Conservation (phyloP, 1,140 invertebrate species). For the Bombus balteatus region DNA sequence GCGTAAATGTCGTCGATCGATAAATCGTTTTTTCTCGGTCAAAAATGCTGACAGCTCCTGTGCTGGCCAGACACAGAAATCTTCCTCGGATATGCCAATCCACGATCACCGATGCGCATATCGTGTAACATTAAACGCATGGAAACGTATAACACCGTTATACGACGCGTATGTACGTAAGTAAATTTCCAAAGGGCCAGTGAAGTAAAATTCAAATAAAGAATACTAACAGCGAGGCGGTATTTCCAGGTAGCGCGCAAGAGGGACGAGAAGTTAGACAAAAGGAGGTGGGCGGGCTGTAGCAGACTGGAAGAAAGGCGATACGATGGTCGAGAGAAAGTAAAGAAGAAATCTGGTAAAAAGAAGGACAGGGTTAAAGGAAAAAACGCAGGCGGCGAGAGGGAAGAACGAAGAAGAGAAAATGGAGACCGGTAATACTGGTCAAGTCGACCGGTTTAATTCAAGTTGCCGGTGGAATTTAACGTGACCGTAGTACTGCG, state of each 20-base stretch:
- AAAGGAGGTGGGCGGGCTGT: background rate
- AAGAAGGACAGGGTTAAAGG: background rate
- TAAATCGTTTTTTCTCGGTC: background rate
- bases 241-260: background rate
- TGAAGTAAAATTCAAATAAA: constrained; percentile 25
- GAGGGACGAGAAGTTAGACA: constrained; percentile 18
- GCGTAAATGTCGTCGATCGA: background rate
- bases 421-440: background rate
- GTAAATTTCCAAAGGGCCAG: background rate
- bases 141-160: constrained; percentile 3
- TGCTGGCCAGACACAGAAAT: background rate
- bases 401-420: background rate
- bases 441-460: constrained; percentile 37
- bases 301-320: background rate
- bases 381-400: no score
- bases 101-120: background rate
- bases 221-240: constrained; percentile 7
- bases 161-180: background rate
- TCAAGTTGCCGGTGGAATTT: constrained; percentile 6
- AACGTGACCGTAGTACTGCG: background rate
- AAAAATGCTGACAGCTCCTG: background rate
- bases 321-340: constrained; percentile 1
- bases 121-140: background rate
- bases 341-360: constrained; percentile 1
- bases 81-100: no score